phyloP scores from a whole-genome alignment of 2,888 invertebrate species.

The Drosophila nigritarsus region DNA sequence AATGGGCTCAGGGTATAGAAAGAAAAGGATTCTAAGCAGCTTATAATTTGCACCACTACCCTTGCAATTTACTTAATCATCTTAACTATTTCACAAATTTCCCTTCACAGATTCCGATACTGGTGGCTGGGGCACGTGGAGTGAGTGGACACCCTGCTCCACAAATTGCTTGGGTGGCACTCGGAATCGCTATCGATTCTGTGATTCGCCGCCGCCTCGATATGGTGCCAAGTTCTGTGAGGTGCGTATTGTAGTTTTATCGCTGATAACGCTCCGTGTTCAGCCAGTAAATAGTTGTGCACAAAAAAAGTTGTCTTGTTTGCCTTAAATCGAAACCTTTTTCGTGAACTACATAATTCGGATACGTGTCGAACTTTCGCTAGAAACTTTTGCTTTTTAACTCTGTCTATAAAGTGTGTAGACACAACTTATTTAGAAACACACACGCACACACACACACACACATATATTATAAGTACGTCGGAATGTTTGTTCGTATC shows the following conservation, averaged over 20 bases:
- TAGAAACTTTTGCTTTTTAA: slow-evolving; percentile 58
- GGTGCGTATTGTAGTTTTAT: slow-evolving; percentile 85
- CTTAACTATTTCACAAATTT: slow-evolving; percentile 86
- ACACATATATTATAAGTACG: background rate
- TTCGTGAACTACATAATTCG: slow-evolving; percentile 36
- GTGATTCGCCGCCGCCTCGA: slow-evolving; percentile 94
- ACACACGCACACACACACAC: slow-evolving; percentile 8
- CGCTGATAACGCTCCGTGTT: background rate
- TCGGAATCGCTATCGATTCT: slow-evolving; percentile 93
- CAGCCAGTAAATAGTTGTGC: slow-evolving; percentile 27
- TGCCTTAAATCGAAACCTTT: slow-evolving; percentile 10
- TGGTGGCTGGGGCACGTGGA: slow-evolving; percentile 92
- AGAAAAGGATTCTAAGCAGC: background rate
- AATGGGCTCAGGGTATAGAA: too few relatives aligned
- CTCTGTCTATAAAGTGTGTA: slow-evolving; percentile 45
- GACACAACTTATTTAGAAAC: slow-evolving; percentile 40
- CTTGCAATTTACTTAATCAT: slow-evolving; percentile 13
- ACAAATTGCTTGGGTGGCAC: slow-evolving; percentile 91
- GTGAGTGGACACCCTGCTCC: slow-evolving; percentile 94
- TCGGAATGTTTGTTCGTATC: slow-evolving; percentile 15
- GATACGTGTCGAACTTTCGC: slow-evolving; percentile 59
- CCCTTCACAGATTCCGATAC: slow-evolving; percentile 89
- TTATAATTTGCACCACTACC: slow-evolving; percentile 7
- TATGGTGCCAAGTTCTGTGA: slow-evolving; percentile 96
- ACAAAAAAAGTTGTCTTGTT: slow-evolving; percentile 1